Evolutionary conservation across 2,888 invertebrate genomes (phyloP), one percentile per base, ranked within the genome.

Genomic region (Meloe dianella): DNA sequence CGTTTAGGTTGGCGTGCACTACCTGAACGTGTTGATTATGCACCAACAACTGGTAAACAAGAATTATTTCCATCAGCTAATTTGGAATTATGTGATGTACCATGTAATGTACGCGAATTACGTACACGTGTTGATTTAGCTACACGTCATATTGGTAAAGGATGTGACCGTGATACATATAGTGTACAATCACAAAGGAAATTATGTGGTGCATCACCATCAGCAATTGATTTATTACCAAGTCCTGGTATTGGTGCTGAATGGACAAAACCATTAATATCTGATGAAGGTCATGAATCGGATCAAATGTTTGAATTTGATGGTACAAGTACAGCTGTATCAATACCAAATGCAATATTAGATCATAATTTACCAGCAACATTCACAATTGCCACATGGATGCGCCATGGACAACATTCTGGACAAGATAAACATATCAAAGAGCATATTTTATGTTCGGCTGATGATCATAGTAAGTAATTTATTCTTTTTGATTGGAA

Each of bases 231-330:
- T 81, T 87, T 97, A n/a, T 86, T 96, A 60, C 95, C 95, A 0
- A 89, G 91, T 63, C 93, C 94, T 0, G 92, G 92, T 22, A 87
- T 89, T 0, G 91, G 90, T 77, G 89, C 90, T 64, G 91, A 93
- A 79, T 95, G 94, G 94, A 93, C 93, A 0, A 91, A 91, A 78
- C 89, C 91, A 60, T 84, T 94, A 51, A 92, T 92, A 74, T 92
- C 91, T n/a, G 94, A 94, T 77, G 92, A 94, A 80, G 94, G 88
- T 30, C 89, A 87, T 73, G 93, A 94, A 79, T 90, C 92, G 60
- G 96, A 96, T 81, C 94, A 96, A 79, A 94, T 97, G 84, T 97
- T 96, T 84, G 94, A 95, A 80, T 98, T 98, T 84, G 97, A 98
- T 84, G 98, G 98, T 17, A 88, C 89, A 51, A 92, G 90, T 63